phyloP scores from a whole-genome alignment of 2,113 vertebrate genomes.

The Poeciliopsis retropinna region DNA sequence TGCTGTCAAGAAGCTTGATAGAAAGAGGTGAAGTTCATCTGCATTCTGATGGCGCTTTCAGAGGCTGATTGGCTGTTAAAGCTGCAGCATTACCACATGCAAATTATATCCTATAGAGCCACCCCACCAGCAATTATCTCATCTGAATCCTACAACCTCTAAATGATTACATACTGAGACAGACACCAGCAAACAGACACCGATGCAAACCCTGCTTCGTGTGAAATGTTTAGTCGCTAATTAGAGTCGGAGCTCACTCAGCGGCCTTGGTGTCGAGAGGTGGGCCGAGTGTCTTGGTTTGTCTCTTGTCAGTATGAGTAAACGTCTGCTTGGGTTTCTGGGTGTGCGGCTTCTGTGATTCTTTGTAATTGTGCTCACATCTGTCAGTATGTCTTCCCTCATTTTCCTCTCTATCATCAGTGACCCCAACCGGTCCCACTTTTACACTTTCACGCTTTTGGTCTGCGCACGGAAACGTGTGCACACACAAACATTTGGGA shows the following conservation, averaged over 20 bases:
- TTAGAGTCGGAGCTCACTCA: conserved; percentile 25
- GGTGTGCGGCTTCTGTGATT: conserved; percentile 7
- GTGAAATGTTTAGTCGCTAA: conserved; percentile 22
- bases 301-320: conserved; percentile 3
- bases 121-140: background rate
- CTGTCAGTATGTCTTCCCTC: conserved; percentile 31
- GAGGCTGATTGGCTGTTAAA: conserved; percentile 47
- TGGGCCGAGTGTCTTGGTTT: conserved; percentile 12
- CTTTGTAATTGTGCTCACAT: conserved; percentile 8
- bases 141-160: conserved; percentile 25
- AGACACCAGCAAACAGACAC: conserved; percentile 9
- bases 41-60: conserved; percentile 38
- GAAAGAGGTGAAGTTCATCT: conserved; percentile 19
- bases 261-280: conserved; percentile 20
- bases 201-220: background rate
- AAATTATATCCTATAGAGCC: conserved; percentile 36
- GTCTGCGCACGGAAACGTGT: background rate
- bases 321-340: conserved; percentile 19
- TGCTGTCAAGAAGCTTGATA: conserved; percentile 11
- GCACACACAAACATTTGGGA: conserved; percentile 6
- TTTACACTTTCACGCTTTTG: conserved; percentile 40
- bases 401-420: conserved; percentile 39
- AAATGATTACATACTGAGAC: conserved; percentile 28
- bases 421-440: conserved; percentile 37
- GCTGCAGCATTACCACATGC: conserved; percentile 48